Conservation (phyloP, 2,113 vertebrate species). For the Cebidichthys violaceus region DNA sequence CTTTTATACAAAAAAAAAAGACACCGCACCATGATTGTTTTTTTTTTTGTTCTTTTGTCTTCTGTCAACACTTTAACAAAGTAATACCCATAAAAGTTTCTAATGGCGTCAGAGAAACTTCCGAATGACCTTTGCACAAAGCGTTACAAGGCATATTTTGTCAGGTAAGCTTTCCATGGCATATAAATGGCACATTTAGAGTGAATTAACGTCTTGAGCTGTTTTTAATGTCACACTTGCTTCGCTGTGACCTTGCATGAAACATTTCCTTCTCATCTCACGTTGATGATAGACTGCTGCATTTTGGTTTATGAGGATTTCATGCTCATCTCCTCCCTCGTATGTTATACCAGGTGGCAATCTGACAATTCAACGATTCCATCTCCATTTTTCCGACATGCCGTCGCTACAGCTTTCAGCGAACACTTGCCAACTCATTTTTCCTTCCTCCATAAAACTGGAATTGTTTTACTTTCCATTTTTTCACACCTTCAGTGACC, state of each 20-base stretch:
- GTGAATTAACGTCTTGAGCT: conserved; percentile 82
- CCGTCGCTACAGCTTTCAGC: conserved; percentile 36
- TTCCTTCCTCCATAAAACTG: conserved; percentile 52
- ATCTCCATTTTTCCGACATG: conserved; percentile 61
- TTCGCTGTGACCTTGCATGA: conserved; percentile 81
- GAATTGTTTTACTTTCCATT: conserved; percentile 48
- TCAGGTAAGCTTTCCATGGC: conserved; percentile 74
- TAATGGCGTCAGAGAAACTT: conserved; percentile 69
- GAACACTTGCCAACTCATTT: conserved; percentile 44
- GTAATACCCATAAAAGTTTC: conserved; percentile 69
- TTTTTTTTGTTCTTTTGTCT: conserved; percentile 19
- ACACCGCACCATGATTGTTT: neutral
- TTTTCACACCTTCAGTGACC: conserved; percentile 53
- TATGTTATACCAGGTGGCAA: conserved; percentile 78
- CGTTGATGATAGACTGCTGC: conserved; percentile 78
- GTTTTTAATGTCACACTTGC: conserved; percentile 83
- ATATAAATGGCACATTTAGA: conserved; percentile 81
- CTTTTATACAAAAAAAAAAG: conserved; percentile 42
- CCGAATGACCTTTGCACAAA: conserved; percentile 76
- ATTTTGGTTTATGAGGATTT: conserved; percentile 82
- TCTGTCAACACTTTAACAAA: conserved; percentile 44
- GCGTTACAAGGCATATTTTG: conserved; percentile 73
- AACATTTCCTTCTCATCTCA: conserved; percentile 75
- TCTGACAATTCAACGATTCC: conserved; percentile 77
- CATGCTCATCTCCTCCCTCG: conserved; percentile 72